These are phyloP conservation scores for Limnephilus marmoratus DNA, from an alignment of 2,888 invertebrate genomes.

Conservation along the genomic window DNA sequence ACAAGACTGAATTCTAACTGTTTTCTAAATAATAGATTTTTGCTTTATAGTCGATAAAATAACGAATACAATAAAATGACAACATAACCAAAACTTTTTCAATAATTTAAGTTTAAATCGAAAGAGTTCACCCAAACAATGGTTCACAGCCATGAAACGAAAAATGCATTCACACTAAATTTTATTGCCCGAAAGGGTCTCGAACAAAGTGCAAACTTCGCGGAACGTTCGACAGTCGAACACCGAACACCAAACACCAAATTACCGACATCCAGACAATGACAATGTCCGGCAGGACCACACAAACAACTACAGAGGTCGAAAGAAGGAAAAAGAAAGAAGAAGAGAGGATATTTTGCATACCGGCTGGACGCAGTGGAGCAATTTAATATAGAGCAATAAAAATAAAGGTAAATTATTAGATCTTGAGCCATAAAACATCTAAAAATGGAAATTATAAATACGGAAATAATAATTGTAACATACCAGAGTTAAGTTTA, in stretches of 20 bases:
- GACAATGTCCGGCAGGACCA: neutral
- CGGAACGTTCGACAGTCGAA: constrained; percentile 24
- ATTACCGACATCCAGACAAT: neutral
- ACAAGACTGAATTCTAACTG: no score
- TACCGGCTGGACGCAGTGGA: no score
- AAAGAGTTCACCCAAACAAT: neutral
- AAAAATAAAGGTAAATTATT: no score
- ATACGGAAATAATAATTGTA: neutral
- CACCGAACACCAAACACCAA: neutral
- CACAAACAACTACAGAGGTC: neutral
- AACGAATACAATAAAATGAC: neutral
- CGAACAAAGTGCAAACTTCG: constrained; percentile 29
- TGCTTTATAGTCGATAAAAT: neutral
- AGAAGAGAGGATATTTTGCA: neutral
- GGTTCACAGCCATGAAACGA: neutral
- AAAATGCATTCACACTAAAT: neutral
- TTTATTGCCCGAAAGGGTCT: neutral
- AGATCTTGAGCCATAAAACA: no score
- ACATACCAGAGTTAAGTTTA: neutral
- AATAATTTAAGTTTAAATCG: neutral
- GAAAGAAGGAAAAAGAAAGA: neutral
- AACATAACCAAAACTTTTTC: neutral
- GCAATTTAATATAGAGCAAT: no score
- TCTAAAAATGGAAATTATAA: no score
- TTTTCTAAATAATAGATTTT: neutral